phyloP scores from a whole-genome alignment of 2,113 vertebrate genomes.

The Psittacus erithacus region DNA sequence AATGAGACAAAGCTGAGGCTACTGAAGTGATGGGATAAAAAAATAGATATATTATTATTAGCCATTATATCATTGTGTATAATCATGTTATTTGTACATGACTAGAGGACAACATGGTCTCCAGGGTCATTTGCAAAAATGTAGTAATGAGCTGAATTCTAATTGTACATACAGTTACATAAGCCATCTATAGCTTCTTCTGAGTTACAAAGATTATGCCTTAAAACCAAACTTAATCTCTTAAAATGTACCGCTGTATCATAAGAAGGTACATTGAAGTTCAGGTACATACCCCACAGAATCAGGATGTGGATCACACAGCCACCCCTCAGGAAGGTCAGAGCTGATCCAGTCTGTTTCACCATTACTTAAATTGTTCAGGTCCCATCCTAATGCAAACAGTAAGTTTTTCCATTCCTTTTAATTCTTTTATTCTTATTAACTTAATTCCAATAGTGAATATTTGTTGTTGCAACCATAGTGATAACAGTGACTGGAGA shows the following conservation, averaged over 20 bases:
- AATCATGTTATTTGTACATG: background rate
- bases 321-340: background rate
- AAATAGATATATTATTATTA: background rate
- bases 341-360: background rate
- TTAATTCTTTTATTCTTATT: constrained; percentile 21
- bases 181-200: background rate
- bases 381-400: background rate
- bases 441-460: background rate
- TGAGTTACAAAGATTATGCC: background rate
- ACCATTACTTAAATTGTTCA: constrained; percentile 5
- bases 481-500: constrained; percentile 2
- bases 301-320: background rate
- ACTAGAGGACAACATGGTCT: background rate
- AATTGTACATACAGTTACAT: background rate
- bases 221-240: background rate
- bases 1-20: background rate
- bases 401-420: constrained; percentile 35
- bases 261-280: background rate
- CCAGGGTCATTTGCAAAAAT: background rate
- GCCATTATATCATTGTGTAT: background rate
- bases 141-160: background rate
- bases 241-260: background rate
- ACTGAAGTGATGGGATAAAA: background rate
- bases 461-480: constrained; percentile 54
- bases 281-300: background rate